Evolutionary conservation across 2,113 vertebrate genomes (phyloP), one percentile per base, ranked within the genome.

Genomic region (Typhlomys cinereus): DNA sequence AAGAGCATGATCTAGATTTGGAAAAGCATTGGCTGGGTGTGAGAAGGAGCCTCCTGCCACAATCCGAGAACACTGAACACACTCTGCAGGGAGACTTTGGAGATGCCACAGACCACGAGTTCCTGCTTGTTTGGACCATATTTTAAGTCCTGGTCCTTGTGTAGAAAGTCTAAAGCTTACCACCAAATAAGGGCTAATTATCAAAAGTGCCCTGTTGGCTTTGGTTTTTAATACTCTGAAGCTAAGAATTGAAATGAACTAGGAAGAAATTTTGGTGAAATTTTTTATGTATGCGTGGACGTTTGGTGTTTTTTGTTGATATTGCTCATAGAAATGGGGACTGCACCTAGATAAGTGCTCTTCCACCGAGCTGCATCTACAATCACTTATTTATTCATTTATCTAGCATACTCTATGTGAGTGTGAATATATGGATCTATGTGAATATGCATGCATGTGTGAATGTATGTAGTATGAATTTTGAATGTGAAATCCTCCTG

Each of bases 71-170:
- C 23, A 27, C 39, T 0, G 0, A 50, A 18, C 46, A 54, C 4
- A 1, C 3, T 39, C 76, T 70, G 41, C 71, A 73, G 17, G 39
- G 36, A n/a, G 7, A 52, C 78, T 13, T 29, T 61, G 2, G 14
- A 89, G 57, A 44, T 5, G 25, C 18, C 79, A 91, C 59, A 70
- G 89, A 91, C 44, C 71, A 71, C 46, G 54, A 92, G 50, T 74
- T 59, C 27, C 71, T 93, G 6, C 59, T 84, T 29, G 59, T 23
- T 23, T 6, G 23, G 54, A 29, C 74, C 25, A 25, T 57, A 29
- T 34, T 82, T 71, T 34, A 91, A 81, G 39, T 66, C 29, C 34
- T 73, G 71, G 64, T 75, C 57, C 31, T 85, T 48, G 20, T n/a
- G 36, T 44, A 78, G 61, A 36, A 88, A 74, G 23, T 39, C 8